These are phyloP conservation scores for Nephila pilipes DNA, from an alignment of 1,140 invertebrate genomes.

Conservation along the genomic window DNA sequence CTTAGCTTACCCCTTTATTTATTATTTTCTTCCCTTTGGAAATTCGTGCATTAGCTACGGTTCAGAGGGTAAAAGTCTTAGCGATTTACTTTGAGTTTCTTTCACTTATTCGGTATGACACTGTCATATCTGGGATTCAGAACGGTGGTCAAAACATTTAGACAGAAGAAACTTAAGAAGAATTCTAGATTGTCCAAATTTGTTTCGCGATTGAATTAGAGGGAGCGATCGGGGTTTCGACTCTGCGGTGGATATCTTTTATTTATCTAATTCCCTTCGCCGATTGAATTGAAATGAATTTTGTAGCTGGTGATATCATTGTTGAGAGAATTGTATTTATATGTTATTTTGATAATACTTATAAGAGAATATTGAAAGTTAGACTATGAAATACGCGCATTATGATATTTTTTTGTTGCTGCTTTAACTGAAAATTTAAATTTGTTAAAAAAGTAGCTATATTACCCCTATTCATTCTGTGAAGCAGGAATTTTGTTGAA, in stretches of 20 bases:
- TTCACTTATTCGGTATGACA: conserved; percentile 70
- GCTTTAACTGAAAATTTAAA: too few relatives aligned
- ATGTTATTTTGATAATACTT: too few relatives aligned
- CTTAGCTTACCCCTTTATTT: conserved; percentile 71
- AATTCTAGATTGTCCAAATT: not conserved
- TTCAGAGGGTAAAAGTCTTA: conserved; percentile 62
- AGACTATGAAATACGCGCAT: too few relatives aligned
- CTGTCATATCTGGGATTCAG: conserved; percentile 70
- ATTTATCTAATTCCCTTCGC: too few relatives aligned
- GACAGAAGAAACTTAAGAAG: not conserved
- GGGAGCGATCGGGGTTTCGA: not conserved
- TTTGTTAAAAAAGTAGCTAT: too few relatives aligned
- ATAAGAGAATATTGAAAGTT: too few relatives aligned
- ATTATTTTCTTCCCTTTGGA: conserved; percentile 75
- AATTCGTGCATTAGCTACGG: conserved; percentile 74
- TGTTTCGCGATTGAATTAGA: not conserved
- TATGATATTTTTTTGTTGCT: too few relatives aligned
- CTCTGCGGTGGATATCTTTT: not conserved
- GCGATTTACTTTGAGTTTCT: conserved; percentile 54
- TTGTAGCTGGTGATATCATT: too few relatives aligned
- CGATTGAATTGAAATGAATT: too few relatives aligned
- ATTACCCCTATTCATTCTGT: too few relatives aligned
- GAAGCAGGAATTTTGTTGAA: too few relatives aligned
- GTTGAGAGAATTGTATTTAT: too few relatives aligned
- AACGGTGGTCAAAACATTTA: conserved; percentile 46